Base-by-base conservation (phyloP, 2,888 invertebrate genomes). In the Cosmia trapezina region DNA sequence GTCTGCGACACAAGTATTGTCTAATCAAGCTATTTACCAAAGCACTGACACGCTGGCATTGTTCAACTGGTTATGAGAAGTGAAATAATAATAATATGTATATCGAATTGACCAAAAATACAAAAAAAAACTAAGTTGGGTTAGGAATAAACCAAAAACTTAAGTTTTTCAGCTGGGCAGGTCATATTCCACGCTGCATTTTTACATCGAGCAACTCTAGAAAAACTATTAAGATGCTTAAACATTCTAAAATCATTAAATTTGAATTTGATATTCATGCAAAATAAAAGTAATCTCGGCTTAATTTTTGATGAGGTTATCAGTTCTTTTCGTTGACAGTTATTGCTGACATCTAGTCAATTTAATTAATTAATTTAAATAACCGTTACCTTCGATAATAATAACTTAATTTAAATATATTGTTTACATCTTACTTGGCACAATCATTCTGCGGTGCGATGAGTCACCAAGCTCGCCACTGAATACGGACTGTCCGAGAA, bases 401-500 rank as follows among this genome's bases (percentile, higher is more conserved):
- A 72, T 59, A 73, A 72, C 47, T 63, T 54, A 49, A 72, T 72
- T 47, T 76, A 57, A 37, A 51, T 61, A 19, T 6, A 19, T 51
- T 60, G 33, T 17, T 0, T 41, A 56, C 14, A 45, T 64, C 28
- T 59, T 3, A 53, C 19, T 65, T 49, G 28, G 1, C 47, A 22
- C 22, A 49, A 11, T 22, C n/a, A 17, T 28, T 53, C 4, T 22
- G 12, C 56, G 6, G 9, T 28, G 11, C 8, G 4, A 56, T 83
- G 80, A 69, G 41, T 78, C 83, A 81, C 33, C 12, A 33, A 19
- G 33, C n/a, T 51, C n/a, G 47, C 41, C 8, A n/a, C 14, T 56
- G 4, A 47, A 57, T 68, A 22, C 33, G 71, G 77, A 83, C 77
- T 74, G 73, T 84, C 84, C 84, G 63, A 61, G 22, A 73, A 70